These are phyloP conservation scores for Corticium candelabrum DNA, from an alignment of 37 sponge, comb jelly and placozoan genomes.

Conservation along the genomic window DNA sequence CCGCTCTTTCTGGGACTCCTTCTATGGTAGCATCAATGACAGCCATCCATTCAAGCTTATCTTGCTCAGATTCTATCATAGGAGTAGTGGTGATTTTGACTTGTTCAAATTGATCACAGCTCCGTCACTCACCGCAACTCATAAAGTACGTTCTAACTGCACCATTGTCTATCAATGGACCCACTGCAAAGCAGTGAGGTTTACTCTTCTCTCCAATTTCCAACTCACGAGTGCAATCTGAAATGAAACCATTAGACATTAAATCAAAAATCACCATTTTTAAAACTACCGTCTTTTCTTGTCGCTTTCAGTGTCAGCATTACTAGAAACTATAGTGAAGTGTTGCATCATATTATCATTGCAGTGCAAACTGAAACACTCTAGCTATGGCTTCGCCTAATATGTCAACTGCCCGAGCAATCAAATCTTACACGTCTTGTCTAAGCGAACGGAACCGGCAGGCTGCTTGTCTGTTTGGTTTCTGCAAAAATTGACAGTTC, in stretches of 20 bases:
- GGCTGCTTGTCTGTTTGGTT: slow-evolving; percentile 42
- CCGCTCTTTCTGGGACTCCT: slow-evolving; percentile 64
- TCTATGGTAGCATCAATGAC: slow-evolving; percentile 86
- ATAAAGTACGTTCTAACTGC: slow-evolving; percentile 75
- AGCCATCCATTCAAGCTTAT: slow-evolving; percentile 78
- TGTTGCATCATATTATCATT: too few species aligned
- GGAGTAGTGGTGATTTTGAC: background rate
- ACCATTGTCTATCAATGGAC: slow-evolving; percentile 84
- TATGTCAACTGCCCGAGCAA: too few species aligned
- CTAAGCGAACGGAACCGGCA: slow-evolving; percentile 60
- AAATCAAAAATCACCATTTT: too few species aligned
- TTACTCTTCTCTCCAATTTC: slow-evolving; percentile 57
- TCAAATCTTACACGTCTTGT: slow-evolving; percentile 66
- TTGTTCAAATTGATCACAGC: background rate
- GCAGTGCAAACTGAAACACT: too few species aligned
- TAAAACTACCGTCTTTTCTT: too few species aligned
- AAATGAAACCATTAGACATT: too few species aligned
- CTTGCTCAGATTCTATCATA: slow-evolving; percentile 27
- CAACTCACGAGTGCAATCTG: slow-evolving; percentile 67
- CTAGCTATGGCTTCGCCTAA: too few species aligned
- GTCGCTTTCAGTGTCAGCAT: too few species aligned
- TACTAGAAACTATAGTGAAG: too few species aligned
- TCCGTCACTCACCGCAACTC: slow-evolving; percentile 50
- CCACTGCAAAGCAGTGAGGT: slow-evolving; percentile 78
- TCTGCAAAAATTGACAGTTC: slow-evolving; percentile 15